These are phyloP conservation scores for Palaemon carinicauda DNA, from an alignment of 1,140 invertebrate genomes.

Conservation along the genomic window DNA sequence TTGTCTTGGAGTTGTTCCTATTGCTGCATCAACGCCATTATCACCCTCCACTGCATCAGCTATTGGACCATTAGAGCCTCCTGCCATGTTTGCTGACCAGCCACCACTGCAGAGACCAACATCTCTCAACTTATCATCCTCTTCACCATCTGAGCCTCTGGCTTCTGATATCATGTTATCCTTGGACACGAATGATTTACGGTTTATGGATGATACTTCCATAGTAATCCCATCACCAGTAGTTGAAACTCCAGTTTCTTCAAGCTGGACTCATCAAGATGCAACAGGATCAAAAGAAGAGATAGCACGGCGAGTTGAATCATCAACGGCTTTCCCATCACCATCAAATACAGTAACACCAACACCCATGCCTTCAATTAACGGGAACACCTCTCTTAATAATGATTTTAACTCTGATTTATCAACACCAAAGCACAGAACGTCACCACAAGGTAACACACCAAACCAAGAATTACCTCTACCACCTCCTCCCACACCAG, in stretches of 20 bases:
- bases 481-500: constrained; percentile 58
- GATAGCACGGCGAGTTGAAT: not conserved
- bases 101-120: constrained; percentile 16
- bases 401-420: not conserved
- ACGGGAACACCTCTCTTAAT: constrained; percentile 18
- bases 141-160: not conserved
- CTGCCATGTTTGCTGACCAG: constrained; percentile 55
- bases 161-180: constrained; percentile 27
- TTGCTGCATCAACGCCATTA: constrained; percentile 53
- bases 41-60: constrained; percentile 1
- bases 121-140: constrained; percentile 1
- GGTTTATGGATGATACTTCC: constrained; percentile 91
- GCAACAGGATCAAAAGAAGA: constrained; percentile 20
- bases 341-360: constrained; percentile 36
- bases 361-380: constrained; percentile 35
- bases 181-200: constrained; percentile 80
- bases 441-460: not conserved
- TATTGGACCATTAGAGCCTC: constrained; percentile 51
- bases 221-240: constrained; percentile 67
- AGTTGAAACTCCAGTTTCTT: constrained; percentile 60
- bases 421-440: not conserved
- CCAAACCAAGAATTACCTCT: constrained; percentile 1
- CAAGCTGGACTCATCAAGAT: constrained; percentile 37
- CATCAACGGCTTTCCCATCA: not conserved
- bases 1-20: constrained; percentile 9